These are phyloP conservation scores for Corythoichthys intestinalis DNA, from an alignment of 2,113 vertebrate genomes.

Conservation along the genomic window DNA sequence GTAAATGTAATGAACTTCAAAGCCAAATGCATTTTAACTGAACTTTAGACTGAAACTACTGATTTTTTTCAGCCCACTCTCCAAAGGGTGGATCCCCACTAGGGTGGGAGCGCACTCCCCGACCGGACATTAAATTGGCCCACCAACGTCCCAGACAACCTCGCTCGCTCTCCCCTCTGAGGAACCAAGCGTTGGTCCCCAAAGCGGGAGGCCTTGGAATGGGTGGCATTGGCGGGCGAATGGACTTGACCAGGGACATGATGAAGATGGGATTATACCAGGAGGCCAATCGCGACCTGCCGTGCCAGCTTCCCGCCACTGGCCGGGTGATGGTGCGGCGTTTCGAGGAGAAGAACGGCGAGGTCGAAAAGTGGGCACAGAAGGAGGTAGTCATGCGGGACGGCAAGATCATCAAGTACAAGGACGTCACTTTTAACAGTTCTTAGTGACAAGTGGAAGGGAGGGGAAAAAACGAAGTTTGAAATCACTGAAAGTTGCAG, in stretches of 20 bases:
- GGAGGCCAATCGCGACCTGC: conserved; percentile 38
- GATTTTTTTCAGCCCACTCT: neutral
- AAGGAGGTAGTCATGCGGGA: conserved; percentile 59
- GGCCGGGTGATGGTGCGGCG: conserved; percentile 45
- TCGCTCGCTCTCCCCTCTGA: conserved; percentile 6
- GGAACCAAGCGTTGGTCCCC: neutral
- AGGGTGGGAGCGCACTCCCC: conserved; percentile 30
- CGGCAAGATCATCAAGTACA: conserved; percentile 62
- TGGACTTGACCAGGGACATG: conserved; percentile 12
- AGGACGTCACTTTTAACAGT: conserved; percentile 49
- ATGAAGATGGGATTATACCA: conserved; percentile 41
- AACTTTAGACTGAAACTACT: too few relatives aligned
- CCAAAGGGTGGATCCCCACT: neutral
- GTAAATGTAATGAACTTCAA: neutral
- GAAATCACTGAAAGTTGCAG: too few relatives aligned
- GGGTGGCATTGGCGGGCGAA: neutral
- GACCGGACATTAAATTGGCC: conserved; percentile 5
- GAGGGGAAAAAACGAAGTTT: neutral
- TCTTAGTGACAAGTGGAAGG: conserved; percentile 8
- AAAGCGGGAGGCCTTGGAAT: conserved; percentile 5
- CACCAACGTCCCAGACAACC: neutral
- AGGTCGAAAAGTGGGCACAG: conserved; percentile 48
- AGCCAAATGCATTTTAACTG: too few relatives aligned
- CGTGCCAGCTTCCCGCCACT: conserved; percentile 41
- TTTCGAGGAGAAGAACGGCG: conserved; percentile 46